Percentiles rank a stretch among this genome's conserved stretches.
phyloP scores from a whole-genome alignment of 2,888 invertebrate species.

The Taenaris catops region DNA sequence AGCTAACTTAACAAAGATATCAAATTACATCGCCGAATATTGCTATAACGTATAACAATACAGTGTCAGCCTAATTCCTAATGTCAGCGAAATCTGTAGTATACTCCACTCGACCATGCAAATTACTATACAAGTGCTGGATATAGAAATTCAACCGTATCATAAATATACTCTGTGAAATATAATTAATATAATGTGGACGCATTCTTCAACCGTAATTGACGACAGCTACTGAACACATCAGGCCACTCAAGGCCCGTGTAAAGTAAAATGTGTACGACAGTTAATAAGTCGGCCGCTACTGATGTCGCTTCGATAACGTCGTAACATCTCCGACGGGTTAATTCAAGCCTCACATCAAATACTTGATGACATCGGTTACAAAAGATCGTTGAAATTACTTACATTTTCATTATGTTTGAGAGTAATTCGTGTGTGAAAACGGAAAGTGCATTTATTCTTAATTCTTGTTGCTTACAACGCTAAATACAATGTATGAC shows the following conservation, averaged over 20 bases:
- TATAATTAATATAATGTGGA: background rate
- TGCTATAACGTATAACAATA: no score
- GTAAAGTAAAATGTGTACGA: slow-evolving; percentile 30
- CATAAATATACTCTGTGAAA: background rate
- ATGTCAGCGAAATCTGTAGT: no score
- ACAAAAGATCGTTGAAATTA: slow-evolving; percentile 2
- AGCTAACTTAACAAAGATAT: no score
- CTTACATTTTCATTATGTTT: slow-evolving; percentile 1
- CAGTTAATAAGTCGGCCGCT: slow-evolving; percentile 45
- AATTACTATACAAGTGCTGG: no score
- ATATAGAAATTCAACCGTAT: no score
- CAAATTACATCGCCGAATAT: no score
- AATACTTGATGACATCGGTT: slow-evolving; percentile 37
- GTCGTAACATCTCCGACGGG: slow-evolving; percentile 44
- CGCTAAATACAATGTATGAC: no score
- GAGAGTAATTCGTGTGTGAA: no score
- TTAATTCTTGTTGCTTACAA: no score
- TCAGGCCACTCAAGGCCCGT: slow-evolving; percentile 14
- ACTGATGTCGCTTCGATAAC: slow-evolving; percentile 24
- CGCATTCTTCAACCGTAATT: slow-evolving; percentile 1
- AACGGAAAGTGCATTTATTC: no score
- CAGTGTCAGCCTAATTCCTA: no score
- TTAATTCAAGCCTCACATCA: slow-evolving; percentile 55
- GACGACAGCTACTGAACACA: slow-evolving; percentile 41
- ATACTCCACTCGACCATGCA: no score